These are phyloP conservation scores for Echinometra lucunter DNA, from an alignment of 53 echinoderm and acorn worm genomes.

Conservation along the genomic window DNA sequence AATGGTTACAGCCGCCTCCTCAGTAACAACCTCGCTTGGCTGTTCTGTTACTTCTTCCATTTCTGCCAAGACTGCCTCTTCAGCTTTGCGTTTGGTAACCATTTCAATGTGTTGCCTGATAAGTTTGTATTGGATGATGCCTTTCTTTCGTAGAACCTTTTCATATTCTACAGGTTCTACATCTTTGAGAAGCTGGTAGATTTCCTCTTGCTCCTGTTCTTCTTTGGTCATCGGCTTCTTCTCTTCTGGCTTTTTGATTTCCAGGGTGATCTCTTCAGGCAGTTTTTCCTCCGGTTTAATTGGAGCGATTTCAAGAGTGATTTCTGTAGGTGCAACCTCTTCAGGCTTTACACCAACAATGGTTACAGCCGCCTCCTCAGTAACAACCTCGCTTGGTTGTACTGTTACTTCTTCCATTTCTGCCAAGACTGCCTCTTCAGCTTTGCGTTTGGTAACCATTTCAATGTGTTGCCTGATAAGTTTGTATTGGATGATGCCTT, in stretches of 20 bases:
- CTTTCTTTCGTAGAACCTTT: constrained; percentile 11
- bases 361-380: not conserved
- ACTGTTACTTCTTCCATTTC: not conserved
- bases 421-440: constrained; percentile 59
- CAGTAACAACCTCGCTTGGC: constrained; percentile 57
- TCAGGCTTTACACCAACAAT: constrained; percentile 1
- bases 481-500: constrained; percentile 73
- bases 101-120: constrained; percentile 64
- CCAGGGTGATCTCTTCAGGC: not conserved
- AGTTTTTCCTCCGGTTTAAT: not conserved
- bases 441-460: constrained; percentile 68
- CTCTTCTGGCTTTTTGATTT: not conserved
- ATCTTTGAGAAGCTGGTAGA: constrained; percentile 79
- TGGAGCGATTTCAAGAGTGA: not conserved
- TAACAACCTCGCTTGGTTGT: constrained; percentile 12
- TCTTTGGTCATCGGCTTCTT: constrained; percentile 10
- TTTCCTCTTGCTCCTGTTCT: constrained; percentile 44
- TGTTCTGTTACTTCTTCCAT: constrained; percentile 43
- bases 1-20: constrained; percentile 52
- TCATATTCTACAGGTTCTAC: constrained; percentile 45
- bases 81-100: constrained; percentile 67
- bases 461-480: constrained; percentile 73
- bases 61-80: constrained; percentile 53
- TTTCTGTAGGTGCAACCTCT: not conserved
- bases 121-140: not conserved